These are phyloP conservation scores for Aldabrachelys gigantea DNA, from an alignment of 2,113 vertebrate species.

Conservation along the genomic window DNA sequence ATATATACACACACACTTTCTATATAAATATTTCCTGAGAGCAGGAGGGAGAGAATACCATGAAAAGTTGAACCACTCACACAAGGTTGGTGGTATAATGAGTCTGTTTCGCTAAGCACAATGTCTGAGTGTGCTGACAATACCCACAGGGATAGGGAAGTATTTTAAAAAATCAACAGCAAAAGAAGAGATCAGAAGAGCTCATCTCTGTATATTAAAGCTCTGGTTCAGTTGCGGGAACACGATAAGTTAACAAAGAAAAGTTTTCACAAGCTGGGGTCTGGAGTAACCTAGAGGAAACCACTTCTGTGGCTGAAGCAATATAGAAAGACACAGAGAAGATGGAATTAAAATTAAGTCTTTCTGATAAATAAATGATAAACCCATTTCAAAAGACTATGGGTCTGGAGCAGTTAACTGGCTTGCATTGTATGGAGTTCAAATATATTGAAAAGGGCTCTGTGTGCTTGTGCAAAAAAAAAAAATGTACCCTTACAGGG, in stretches of 20 bases:
- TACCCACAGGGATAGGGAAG: neutral
- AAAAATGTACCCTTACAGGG: constrained; percentile 7
- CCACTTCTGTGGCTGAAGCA: neutral
- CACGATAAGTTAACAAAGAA: neutral
- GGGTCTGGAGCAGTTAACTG: neutral
- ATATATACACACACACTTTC: too few relatives aligned
- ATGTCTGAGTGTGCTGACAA: neutral
- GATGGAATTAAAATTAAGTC: constrained; percentile 22
- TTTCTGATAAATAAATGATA: neutral
- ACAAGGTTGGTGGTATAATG: neutral
- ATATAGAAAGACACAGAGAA: neutral
- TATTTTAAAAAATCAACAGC: neutral
- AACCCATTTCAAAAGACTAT: constrained; percentile 18
- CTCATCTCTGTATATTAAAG: neutral
- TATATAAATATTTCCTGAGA: neutral
- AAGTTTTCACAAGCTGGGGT: neutral
- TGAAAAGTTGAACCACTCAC: neutral
- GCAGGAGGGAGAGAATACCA: neutral
- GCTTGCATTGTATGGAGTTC: neutral
- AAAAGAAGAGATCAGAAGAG: neutral
- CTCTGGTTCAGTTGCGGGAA: neutral
- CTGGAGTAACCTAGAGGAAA: neutral
- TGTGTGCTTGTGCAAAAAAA: neutral
- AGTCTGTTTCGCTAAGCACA: neutral
- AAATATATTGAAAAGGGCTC: constrained; percentile 25